Base-by-base conservation (phyloP, 1,140 invertebrate genomes). In the Brachionus calyciflorus region DNA sequence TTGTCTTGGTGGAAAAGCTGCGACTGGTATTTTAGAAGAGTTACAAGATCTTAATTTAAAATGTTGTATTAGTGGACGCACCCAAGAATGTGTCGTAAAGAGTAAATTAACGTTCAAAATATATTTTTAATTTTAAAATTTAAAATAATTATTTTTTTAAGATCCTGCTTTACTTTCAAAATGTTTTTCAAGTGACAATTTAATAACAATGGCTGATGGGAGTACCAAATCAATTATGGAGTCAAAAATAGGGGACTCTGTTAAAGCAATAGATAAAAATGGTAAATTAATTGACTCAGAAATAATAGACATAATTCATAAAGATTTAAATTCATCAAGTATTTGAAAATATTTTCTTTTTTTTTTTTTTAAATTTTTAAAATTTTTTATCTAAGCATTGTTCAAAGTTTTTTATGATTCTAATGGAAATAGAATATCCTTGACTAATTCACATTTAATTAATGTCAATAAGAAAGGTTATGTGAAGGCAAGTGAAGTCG, bases 1-100 rank as follows among this genome's bases (percentile, higher is more conserved):
- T 37, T 77, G 76, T 51, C 30, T 77, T 9, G 76, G 76, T 49
- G 69, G 69, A 9, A 73, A 73, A 24, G 69, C 69, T 37, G 69
- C 69, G 21, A 73, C 69, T 28, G 69, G 69, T 21, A 73, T 73
- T 14, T 24, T 73, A 12, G 69, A 73, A 73, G 69, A 73, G 26
- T 46, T 73, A 1, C 69, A 73, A 55, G 69, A 73, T 30, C 30
- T 73, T 44, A 73, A 73, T 55, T 49, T 73, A 19, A 73, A 73
- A 26, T 73, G 69, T 26, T 73, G 69, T 37, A 73, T 73, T 12
- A 73, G 44, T 73, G 69, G 69, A 14, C 9, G 46, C 33, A 55
- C 28, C 28, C 69, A 73, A 24, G 69, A 73, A 24, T 73, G 69
- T 26, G 51, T 73, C 3, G 40, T 73, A 9, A 73, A 73, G 30